Base-by-base conservation (phyloP, 2,113 vertebrate genomes). In the Mola mola region DNA sequence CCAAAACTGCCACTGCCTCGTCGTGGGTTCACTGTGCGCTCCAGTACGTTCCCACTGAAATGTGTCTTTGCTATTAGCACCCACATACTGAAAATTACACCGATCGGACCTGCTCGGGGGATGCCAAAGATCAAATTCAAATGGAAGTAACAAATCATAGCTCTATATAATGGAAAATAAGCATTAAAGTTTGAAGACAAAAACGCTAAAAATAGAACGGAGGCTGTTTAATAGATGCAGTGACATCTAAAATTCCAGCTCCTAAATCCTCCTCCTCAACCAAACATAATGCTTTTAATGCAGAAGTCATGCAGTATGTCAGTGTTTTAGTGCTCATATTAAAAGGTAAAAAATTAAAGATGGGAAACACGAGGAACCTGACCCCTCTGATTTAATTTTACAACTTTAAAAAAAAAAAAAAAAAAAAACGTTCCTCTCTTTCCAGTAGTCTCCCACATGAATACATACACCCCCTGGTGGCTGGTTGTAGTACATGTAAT, bases 161-260 rank as follows among this genome's bases (percentile, higher is more conserved):
- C n/a, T n/a, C n/a, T n/a, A n/a, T n/a, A n/a, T n/a, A 10, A 20
- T 8, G 26, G 55, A 8, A 70, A 69, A 68, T 19, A 48, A 57
- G 11, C 38, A 16, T 41, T 55, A 13, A 60, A 41, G 66, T 41
- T 56, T 47, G 38, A 55, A 41, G 7, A 31, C 33, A 10, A 38
- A n/a, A n/a, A n/a, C n/a, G n/a, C 21, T 19, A 38, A 65, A 74
- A 76, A 61, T 1, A 79, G 38, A 82, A 65, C 36, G 47, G 47
- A 52, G 20, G 28, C 37, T 26, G 64, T 81, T 69, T 19, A 51
- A 19, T 67, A 73, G 50, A 73, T 67, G 33, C 58, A 33, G 41
- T 25, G 25, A 66, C 63, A 66, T 74, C 60, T 59, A 62, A 49
- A 62, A 52, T 64, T 51, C 44, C 46, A 21, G 19, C 34, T 56